Conservation (phyloP, 2,888 invertebrate genomes). For the Eudasyphora cyanicolor region DNA sequence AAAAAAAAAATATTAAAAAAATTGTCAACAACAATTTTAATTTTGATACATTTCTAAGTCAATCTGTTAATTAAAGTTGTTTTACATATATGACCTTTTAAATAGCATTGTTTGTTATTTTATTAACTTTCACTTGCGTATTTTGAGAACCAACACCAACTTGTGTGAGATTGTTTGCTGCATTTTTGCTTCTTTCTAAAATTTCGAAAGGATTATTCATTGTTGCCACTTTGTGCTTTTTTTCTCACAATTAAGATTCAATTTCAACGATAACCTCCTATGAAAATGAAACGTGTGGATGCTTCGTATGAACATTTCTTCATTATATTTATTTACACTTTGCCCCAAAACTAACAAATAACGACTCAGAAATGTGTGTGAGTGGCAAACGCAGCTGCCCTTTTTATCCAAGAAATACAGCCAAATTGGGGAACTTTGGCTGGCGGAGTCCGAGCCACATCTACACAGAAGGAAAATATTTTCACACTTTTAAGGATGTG, state of each 20-base stretch:
- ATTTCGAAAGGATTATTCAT: background rate
- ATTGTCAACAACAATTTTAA: no score
- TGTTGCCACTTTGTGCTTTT: background rate
- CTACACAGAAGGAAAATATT: no score
- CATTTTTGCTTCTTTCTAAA: background rate
- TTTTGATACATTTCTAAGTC: no score
- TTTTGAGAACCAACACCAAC: background rate
- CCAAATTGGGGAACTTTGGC: slow-evolving; percentile 24
- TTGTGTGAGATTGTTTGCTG: background rate
- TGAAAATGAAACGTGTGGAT: slow-evolving; percentile 43
- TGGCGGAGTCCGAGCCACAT: background rate
- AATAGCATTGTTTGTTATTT: background rate
- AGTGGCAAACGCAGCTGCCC: background rate
- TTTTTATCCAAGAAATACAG: slow-evolving; percentile 4
- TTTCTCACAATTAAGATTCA: slow-evolving; percentile 54
- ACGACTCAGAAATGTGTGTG: background rate
- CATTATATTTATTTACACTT: slow-evolving; percentile 40
- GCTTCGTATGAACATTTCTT: slow-evolving; percentile 17
- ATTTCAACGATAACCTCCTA: slow-evolving; percentile 46
- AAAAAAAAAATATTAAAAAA: no score
- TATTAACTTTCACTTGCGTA: background rate
- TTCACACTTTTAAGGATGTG: no score
- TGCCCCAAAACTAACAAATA: background rate
- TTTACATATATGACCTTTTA: no score
- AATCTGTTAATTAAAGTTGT: no score